phyloP scores from a whole-genome alignment of 1,140 invertebrate species.

The Diploscapter pachys region DNA sequence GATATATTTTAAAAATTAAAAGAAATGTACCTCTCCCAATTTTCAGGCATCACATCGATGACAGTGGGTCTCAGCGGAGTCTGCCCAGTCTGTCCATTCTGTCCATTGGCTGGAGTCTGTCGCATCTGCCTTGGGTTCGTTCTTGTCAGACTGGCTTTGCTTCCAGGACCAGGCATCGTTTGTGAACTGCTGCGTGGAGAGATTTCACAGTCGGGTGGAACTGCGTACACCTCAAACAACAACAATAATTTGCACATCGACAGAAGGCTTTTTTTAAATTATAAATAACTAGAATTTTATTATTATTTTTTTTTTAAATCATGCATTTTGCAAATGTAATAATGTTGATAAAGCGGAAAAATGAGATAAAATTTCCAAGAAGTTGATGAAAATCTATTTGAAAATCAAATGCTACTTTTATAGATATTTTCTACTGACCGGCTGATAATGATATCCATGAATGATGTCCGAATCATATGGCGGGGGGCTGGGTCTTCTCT shows the following conservation, averaged over 20 bases:
- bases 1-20: neutral
- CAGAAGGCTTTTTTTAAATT: no score
- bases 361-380: no score
- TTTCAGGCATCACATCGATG: conserved; percentile 7
- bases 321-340: conserved; percentile 9
- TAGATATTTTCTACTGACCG: neutral
- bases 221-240: conserved; percentile 21
- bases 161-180: neutral
- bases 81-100: no score
- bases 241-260: neutral
- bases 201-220: conserved; percentile 25
- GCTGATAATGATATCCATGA: conserved; percentile 13
- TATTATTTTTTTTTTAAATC: no score
- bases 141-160: conserved; percentile 3
- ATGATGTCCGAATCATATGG: conserved; percentile 22
- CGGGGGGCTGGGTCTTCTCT: conserved; percentile 23
- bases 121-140: conserved; percentile 8
- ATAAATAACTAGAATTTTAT: no score
- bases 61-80: conserved; percentile 13
- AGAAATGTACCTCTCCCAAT: conserved; percentile 6
- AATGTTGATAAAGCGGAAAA: neutral
- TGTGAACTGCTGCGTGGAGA: conserved; percentile 11
- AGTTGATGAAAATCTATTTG: no score
- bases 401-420: no score
- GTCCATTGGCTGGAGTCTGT: no score